Base-by-base conservation (phyloP, 1,140 invertebrate species). In the Scaptomyza montana region DNA sequence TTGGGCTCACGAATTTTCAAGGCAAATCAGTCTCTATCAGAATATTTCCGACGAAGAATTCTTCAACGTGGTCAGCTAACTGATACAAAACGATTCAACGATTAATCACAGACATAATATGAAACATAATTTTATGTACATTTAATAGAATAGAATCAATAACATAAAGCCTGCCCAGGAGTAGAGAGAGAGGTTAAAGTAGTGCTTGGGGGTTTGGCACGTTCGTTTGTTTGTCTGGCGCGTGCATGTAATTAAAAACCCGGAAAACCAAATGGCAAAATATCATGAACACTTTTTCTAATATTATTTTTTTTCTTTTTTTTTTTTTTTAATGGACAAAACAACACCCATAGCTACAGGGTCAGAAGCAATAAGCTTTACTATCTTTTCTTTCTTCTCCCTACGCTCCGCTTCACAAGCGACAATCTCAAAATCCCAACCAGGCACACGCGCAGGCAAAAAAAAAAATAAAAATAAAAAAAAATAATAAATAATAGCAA, bases 211-310 rank as follows among this genome's bases (percentile, higher is more conserved):
- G n/a, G n/a, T n/a, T 50, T 43, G 68, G 74, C 80, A 84, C 80
- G 80, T 84, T 69, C 68, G 36, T 43, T 5, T 43, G 51, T 8
- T 74, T 68, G 73, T 61, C 73, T 82, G 73, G 73, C 77, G 84
- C 81, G 82, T 82, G 78, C 68, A 68, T 89, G 79, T 77, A 89
- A 89, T 62, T 84, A 43, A 73, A 79, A 89, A 89, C 84, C 84
- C 84, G 84, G 84, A 89, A 89, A 84, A 54, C 73, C 53, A 84
- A 84, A 80, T 85, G 67, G 70, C 79, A 76, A 74, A 82, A 86
- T 68, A 76, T 68, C 82, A 86, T 87, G 82, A 82, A 87, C 81
- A 81, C 53, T 59, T 43, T 43, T 43, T 43, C 0, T 43, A 0
- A 10, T 39, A 2, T 39, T n/a, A 3, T 43, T 16, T 16, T 16